phyloP scores from a whole-genome alignment of 2,888 invertebrate species.

The Microplitis deprimator region DNA sequence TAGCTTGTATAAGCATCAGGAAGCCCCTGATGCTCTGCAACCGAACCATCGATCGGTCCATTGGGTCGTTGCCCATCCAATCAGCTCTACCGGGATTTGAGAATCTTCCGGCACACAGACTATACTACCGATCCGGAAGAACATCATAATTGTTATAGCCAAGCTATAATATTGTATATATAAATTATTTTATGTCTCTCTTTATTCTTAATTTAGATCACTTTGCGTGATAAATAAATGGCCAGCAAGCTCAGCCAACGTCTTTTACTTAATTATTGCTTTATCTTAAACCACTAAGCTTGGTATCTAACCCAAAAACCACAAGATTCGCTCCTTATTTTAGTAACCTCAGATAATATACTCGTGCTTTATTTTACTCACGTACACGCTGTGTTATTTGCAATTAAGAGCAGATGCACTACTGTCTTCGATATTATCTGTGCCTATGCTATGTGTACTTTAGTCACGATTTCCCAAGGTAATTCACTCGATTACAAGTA shows the following conservation, averaged over 20 bases:
- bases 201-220: neutral
- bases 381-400: constrained; percentile 39
- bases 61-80: constrained; percentile 53
- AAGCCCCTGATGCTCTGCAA: constrained; percentile 5
- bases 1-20: constrained; percentile 25
- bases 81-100: constrained; percentile 48
- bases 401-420: constrained; percentile 45
- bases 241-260: neutral
- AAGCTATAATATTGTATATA: constrained; percentile 25
- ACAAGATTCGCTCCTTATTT: constrained; percentile 4
- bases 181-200: neutral
- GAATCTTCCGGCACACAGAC: constrained; percentile 47
- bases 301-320: neutral
- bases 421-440: constrained; percentile 20
- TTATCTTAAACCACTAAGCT: constrained; percentile 6
- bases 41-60: constrained; percentile 49
- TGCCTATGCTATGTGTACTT: constrained; percentile 9
- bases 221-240: neutral
- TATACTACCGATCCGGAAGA: constrained; percentile 51
- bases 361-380: constrained; percentile 42
- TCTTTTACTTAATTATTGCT: constrained; percentile 18
- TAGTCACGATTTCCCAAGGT: constrained; percentile 4
- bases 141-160: constrained; percentile 50
- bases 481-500: constrained; percentile 20
- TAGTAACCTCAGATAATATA: neutral